Evolutionary conservation across 2,888 invertebrate genomes (phyloP).

Genomic region (Chrysolina americana): DNA sequence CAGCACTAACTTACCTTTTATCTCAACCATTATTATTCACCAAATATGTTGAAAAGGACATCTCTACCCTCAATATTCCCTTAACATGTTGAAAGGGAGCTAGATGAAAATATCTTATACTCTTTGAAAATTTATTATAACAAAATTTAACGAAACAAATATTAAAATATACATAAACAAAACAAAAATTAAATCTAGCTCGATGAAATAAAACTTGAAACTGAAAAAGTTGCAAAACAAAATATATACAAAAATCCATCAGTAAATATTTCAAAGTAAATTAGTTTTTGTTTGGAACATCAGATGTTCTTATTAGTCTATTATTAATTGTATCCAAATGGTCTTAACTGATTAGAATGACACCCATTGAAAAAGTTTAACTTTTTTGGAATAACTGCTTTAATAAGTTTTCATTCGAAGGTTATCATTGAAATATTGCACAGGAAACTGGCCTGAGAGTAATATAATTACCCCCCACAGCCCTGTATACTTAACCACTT

Average conservation of each 20-base stretch:
- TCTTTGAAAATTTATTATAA: slow-evolving; percentile 10
- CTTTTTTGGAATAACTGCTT: too few species aligned
- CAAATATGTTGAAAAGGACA: neutral
- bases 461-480: neutral
- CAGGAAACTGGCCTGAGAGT: neutral
- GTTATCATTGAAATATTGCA: neutral
- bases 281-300: too few species aligned
- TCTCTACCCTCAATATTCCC: too few species aligned
- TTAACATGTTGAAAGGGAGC: neutral
- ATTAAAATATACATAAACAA: slow-evolving; percentile 2
- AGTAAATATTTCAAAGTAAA: too few species aligned
- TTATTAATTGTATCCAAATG: neutral
- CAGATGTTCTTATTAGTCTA: too few species aligned
- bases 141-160: slow-evolving; percentile 12
- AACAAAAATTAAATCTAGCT: neutral
- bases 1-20: too few species aligned
- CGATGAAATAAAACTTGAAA: neutral
- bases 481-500: slow-evolving; percentile 37
- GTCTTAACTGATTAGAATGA: neutral
- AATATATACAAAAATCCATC: neutral
- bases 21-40: too few species aligned
- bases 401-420: neutral
- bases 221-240: slow-evolving; percentile 2
- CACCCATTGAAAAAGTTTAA: neutral
- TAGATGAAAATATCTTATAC: neutral